Evolutionary conservation across 2,113 vertebrate species (phyloP), one percentile per base, ranked within the genome.

Genomic region (Seriola aureovittata): DNA sequence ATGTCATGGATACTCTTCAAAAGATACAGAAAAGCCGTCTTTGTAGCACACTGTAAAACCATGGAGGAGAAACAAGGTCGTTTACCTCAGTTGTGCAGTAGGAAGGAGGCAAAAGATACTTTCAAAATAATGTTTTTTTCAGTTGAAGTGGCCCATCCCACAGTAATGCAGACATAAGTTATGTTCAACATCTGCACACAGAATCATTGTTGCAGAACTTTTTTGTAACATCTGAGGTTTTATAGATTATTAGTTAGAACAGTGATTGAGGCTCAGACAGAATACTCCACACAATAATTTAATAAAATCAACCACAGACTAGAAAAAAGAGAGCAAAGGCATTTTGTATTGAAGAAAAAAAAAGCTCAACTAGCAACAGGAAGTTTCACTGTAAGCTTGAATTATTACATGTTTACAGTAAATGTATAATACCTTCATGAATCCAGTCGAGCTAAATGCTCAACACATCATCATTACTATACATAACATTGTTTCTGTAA

Each of bases 301-400:
- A 94, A 92, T 94, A 86, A 94, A 93, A 85, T 85, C 85, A 89
- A 90, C 68, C 85, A 91, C 93, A 93, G 85, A 88, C 88, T 91
- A 91, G 87, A 90, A 92, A 91, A 88, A 90, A 89, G 60, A 84
- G 80, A 85, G 82, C 84, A 77, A 92, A 93, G 90, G 84, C 87
- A 86, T 88, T 89, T 90, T 85, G 82, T 90, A 89, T 80, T 44
- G 70, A 90, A 85, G 84, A 76, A 77, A 74, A 78, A 76, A 82
- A 85, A 65, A 87, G 65, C 55, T 86, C 55, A 79, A 80, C 81
- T 91, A 91, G 77, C 75, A 54, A 88, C 81, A 91, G 82, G 72
- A 83, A 76, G 57, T 85, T 87, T 79, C 63, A 86, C 80, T 71
- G 78, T 75, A 73, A 85, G 78, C 80, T 81, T 48, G 55, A 89